Conservation (phyloP, 2,113 vertebrate genomes). For the Phocoena sinus region DNA sequence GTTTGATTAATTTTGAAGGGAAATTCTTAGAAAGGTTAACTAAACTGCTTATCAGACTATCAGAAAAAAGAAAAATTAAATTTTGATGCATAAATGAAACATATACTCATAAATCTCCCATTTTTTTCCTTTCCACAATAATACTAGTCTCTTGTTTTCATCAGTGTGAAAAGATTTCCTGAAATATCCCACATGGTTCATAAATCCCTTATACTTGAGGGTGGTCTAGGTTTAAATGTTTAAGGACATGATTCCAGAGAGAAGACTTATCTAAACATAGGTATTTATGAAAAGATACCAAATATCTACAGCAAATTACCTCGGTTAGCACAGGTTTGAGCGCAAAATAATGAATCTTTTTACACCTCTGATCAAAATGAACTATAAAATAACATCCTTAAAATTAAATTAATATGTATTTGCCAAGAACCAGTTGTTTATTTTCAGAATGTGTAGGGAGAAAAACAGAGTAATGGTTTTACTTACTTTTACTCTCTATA, state of each 20-base stretch:
- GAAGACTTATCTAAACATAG: neutral
- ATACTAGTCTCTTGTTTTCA: neutral
- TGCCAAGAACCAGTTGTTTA: neutral
- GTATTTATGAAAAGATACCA: neutral
- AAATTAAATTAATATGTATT: neutral
- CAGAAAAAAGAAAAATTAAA: neutral
- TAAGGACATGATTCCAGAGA: neutral
- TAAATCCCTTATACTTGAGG: neutral
- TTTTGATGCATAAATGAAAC: neutral
- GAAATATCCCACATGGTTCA: neutral
- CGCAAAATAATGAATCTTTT: neutral
- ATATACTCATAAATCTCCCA: neutral
- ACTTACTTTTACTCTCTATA: neutral
- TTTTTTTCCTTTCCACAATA: neutral
- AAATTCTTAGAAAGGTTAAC: conserved; percentile 11
- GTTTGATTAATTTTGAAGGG: neutral
- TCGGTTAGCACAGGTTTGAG: neutral
- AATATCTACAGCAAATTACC: neutral
- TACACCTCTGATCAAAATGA: conserved; percentile 8
- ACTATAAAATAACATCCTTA: neutral
- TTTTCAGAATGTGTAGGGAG: neutral
- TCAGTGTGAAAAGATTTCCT: neutral
- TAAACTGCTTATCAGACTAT: neutral
- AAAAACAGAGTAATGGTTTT: neutral
- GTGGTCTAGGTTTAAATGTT: neutral